phyloP scores from a whole-genome alignment of 2,888 invertebrate species.

The Bellardia pandia region DNA sequence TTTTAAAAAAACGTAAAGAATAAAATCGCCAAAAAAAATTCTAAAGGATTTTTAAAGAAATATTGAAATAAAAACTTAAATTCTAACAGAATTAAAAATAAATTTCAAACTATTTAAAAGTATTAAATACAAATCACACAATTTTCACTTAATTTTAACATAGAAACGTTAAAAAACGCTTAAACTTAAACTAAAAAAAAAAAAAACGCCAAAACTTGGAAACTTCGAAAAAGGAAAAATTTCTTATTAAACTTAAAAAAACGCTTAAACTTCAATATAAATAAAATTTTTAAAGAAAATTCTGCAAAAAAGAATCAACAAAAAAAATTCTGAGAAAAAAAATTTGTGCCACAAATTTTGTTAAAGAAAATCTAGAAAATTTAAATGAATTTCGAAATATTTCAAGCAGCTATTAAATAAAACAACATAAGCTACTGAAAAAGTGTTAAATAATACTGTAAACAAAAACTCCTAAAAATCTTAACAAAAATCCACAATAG shows the following conservation, averaged over 20 bases:
- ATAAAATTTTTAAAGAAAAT: constrained; percentile 32
- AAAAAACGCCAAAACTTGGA: not conserved
- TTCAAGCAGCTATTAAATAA: not conserved
- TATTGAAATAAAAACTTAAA: not conserved
- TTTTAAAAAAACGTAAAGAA: not conserved
- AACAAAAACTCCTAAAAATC: not conserved
- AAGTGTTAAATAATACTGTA: no score
- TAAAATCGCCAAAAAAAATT: not conserved
- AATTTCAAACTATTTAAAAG: not conserved
- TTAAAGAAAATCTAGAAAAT: not conserved
- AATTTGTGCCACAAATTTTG: not conserved
- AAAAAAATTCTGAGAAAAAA: not conserved
- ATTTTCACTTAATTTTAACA: not conserved
- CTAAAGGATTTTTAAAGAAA: not conserved
- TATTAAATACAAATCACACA: not conserved
- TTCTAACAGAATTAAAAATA: not conserved
- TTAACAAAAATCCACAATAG: not conserved
- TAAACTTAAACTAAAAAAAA: not conserved
- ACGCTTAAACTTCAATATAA: constrained; percentile 38
- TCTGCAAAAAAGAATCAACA: not conserved
- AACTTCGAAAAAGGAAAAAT: constrained; percentile 29
- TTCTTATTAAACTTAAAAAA: not conserved
- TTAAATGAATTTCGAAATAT: no score
- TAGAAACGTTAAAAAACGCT: no score
- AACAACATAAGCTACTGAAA: no score